Evolutionary conservation across 2,113 vertebrate species (phyloP).

Genomic region (Hymenochirus boettgeri): DNA sequence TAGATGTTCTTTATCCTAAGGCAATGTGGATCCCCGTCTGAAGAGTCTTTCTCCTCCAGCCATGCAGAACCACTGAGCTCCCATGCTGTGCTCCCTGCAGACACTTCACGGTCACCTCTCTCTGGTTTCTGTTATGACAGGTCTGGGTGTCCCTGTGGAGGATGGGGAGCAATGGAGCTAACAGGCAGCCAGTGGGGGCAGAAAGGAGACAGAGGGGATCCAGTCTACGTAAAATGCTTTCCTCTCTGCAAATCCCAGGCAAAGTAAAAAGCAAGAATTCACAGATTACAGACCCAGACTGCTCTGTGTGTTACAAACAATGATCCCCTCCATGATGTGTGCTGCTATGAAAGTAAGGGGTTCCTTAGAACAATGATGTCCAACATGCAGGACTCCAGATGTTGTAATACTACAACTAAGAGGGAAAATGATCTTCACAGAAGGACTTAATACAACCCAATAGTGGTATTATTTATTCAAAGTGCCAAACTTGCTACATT

Average conservation of each 20-base stretch:
- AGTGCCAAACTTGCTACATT: no score
- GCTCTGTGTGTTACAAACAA: not conserved
- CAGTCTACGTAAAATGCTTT: not conserved
- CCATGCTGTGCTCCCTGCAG: constrained; percentile 27
- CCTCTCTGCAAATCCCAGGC: not conserved
- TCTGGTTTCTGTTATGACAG: constrained; percentile 18
- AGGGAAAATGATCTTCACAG: no score
- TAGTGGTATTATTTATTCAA: no score
- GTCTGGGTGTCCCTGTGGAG: constrained; percentile 18
- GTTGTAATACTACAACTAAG: no score
- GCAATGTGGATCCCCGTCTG: constrained; percentile 10
- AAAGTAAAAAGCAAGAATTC: not conserved
- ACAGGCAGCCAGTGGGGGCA: constrained; percentile 1
- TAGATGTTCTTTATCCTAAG: no score
- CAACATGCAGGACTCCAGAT: no score
- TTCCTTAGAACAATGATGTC: no score
- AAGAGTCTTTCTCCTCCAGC: not conserved
- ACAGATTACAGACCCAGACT: not conserved
- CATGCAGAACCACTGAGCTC: constrained; percentile 29
- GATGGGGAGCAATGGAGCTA: constrained; percentile 8
- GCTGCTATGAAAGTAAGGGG: no score
- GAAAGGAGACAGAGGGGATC: not conserved
- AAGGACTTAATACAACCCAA: no score
- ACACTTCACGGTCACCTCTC: constrained; percentile 25
- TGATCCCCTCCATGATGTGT: no score